phyloP scores from a whole-genome alignment of 2,113 vertebrate genomes.

The Pseudonaja textilis region DNA sequence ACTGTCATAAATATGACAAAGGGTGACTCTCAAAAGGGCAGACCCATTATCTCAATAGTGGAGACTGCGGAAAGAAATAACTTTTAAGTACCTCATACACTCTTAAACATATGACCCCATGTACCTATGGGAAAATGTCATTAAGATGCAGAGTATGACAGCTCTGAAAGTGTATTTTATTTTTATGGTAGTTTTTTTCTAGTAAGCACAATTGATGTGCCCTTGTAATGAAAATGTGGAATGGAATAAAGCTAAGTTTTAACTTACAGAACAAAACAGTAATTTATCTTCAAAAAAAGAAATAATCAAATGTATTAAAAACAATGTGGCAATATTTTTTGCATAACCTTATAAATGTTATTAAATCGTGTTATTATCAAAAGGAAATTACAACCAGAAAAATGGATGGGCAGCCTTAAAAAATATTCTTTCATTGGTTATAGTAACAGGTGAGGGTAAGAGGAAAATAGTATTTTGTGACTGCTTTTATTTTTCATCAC shows the following conservation, averaged over 20 bases:
- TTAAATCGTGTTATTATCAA: background rate
- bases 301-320: constrained; percentile 64
- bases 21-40: constrained; percentile 70
- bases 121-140: constrained; percentile 61
- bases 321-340: constrained; percentile 42
- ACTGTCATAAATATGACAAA: constrained; percentile 72
- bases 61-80: constrained; percentile 69
- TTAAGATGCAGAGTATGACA: constrained; percentile 58
- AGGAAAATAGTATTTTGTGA: constrained; percentile 46
- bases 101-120: constrained; percentile 66
- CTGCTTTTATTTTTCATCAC: constrained; percentile 38
- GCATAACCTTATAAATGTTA: background rate
- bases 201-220: constrained; percentile 27
- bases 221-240: constrained; percentile 54
- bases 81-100: constrained; percentile 58
- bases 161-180: constrained; percentile 50
- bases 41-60: constrained; percentile 73
- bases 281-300: constrained; percentile 59
- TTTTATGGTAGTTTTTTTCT: constrained; percentile 38
- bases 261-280: constrained; percentile 63
- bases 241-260: constrained; percentile 47
- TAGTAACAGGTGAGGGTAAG: constrained; percentile 50
- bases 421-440: constrained; percentile 45
- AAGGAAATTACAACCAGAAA: background rate
- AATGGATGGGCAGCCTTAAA: constrained; percentile 38